These are phyloP conservation scores for Scarus forsteni DNA, from an alignment of 2,797 vertebrate genomes.

Conservation along the genomic window DNA sequence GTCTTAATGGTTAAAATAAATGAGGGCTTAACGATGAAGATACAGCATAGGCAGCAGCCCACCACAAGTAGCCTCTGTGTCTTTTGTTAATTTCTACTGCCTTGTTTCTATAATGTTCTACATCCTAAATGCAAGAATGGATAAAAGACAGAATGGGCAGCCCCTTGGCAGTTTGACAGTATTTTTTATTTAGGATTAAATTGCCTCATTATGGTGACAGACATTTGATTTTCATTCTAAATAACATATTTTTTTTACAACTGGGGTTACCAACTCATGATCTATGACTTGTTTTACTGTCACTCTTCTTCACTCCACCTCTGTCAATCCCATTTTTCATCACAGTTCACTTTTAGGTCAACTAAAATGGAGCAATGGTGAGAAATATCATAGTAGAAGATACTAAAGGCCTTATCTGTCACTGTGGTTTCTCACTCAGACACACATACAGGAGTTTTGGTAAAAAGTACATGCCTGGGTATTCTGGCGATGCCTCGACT, in stretches of 20 bases:
- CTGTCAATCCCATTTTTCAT: conserved; percentile 9
- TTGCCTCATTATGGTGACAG: not conserved
- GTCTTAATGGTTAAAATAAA: too few relatives aligned
- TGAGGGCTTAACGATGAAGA: too few relatives aligned
- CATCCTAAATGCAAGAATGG: not conserved
- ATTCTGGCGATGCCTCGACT: conserved; percentile 73
- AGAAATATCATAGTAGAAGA: conserved; percentile 35
- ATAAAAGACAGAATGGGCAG: not conserved
- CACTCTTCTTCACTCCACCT: not conserved
- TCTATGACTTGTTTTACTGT: not conserved
- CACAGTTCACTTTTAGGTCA: conserved; percentile 38
- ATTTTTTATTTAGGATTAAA: not conserved
- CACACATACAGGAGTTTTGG: conserved; percentile 59
- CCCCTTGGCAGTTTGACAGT: too few relatives aligned
- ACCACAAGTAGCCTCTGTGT: too few relatives aligned
- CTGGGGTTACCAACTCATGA: not conserved
- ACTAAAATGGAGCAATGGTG: conserved; percentile 14
- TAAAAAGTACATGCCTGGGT: conserved; percentile 54
- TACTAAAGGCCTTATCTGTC: conserved; percentile 59
- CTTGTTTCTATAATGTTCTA: too few relatives aligned
- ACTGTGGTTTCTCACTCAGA: conserved; percentile 47
- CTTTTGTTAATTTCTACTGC: too few relatives aligned
- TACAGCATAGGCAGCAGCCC: too few relatives aligned
- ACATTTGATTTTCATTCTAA: not conserved
- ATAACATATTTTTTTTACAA: not conserved